Percentiles rank a stretch among this genome's conserved stretches.
Conservation (phyloP, 2,888 invertebrate species). For the Chymomyza procnemis region DNA sequence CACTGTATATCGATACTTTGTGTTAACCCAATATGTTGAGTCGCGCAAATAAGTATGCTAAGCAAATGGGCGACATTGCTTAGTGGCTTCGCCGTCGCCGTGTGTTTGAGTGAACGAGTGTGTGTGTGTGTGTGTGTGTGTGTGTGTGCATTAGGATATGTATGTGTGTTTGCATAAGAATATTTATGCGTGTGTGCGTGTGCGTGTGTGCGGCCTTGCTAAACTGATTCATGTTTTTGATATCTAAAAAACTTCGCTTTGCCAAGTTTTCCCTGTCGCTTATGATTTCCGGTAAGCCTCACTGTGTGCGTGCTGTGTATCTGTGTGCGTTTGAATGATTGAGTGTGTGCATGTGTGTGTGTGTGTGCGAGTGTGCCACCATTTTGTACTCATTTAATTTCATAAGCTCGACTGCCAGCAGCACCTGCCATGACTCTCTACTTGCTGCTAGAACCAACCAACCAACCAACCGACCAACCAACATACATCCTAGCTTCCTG, state of each 20-base stretch:
- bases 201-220: background rate
- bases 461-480: too few species aligned
- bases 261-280: background rate
- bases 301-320: background rate
- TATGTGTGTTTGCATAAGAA: background rate
- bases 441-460: background rate
- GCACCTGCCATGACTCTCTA: background rate
- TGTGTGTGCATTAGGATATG: too few species aligned
- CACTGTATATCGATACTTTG: conserved; percentile 1
- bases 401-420: background rate
- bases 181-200: background rate
- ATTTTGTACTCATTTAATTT: background rate
- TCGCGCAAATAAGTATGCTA: background rate
- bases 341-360: background rate
- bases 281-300: background rate
- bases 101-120: background rate
- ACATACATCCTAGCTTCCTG: background rate
- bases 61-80: background rate
- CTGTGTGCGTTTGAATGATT: background rate
- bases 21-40: background rate
- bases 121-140: background rate
- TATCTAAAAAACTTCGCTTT: conserved; percentile 1
- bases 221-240: conserved; percentile 1
- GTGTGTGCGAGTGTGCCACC: background rate
- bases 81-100: background rate